Base-by-base conservation (phyloP, 2,113 vertebrate species). In the Rostratula benghalensis region DNA sequence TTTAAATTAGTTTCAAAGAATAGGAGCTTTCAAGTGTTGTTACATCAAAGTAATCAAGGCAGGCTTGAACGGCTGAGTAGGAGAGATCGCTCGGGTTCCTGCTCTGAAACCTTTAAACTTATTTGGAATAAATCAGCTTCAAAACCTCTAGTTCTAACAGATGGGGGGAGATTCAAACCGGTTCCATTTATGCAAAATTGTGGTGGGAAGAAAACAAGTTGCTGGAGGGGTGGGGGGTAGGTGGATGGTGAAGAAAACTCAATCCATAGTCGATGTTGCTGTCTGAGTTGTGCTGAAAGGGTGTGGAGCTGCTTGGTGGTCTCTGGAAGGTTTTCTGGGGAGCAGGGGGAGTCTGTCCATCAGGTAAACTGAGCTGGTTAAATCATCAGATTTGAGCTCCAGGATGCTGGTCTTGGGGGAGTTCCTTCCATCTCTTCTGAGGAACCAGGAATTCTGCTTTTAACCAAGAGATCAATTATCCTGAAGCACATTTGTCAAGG, bases 1-100 rank as follows among this genome's bases (percentile, higher is more conserved):
- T 98, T 98, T 98, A 98, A 98, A 98, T 98, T 98, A 97, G 98
- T 98, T 98, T 98, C 98, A 98, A 97, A 98, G 98, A 98, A 98
- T 98, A 98, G 98, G 97, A 97, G 97, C 98, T 98, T 98, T 98
- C 98, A 98, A 97, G 96, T 98, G 97, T 98, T 97, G 98, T 98
- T 98, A 98, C 97, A 98, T 98, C 98, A 98, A 97, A 98, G 95
- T 97, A 96, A 93, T 98, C 97, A 97, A 96, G 96, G 97, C 96
- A 95, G 77, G 95, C 97, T 98, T 91, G 92, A 94, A 74, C 79
- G 27, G 94, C 93, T 96, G 96, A 87, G 46, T 73, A 91, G 89
- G 94, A 95, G 91, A 96, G 83, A 92, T 87, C 56, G 27, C 87
- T 95, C 90, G 41, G 91, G 61, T 93, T 93, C 77, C 92, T 87